Percentiles rank a stretch among this genome's conserved stretches.
Evolutionary conservation across 1,140 invertebrate genomes (phyloP).

Genomic region (Lethrus apterus): DNA sequence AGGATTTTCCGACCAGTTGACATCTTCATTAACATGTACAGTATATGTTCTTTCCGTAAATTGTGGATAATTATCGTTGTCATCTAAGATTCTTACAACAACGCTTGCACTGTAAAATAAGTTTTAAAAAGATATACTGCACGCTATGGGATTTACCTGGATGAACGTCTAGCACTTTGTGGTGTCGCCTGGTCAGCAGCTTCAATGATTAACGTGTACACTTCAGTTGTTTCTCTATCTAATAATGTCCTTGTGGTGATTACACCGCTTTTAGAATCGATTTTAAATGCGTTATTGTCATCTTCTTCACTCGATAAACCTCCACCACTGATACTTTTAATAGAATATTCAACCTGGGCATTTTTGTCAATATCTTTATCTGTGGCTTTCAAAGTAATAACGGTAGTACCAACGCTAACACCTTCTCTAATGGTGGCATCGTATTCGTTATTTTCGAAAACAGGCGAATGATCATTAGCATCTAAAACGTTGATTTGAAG

Average conservation of each 20-base stretch:
- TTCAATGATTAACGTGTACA: conserved; percentile 78
- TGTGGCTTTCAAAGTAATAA: conserved; percentile 83
- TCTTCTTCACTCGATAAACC: conserved; percentile 39
- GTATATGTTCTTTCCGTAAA: conserved; percentile 86
- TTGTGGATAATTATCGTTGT: conserved; percentile 96
- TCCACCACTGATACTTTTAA: conserved; percentile 58
- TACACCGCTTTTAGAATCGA: conserved; percentile 75
- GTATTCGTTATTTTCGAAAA: conserved; percentile 83
- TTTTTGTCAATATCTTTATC: conserved; percentile 89
- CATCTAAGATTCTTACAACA: conserved; percentile 77
- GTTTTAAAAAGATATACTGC: neutral
- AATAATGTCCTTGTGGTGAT: conserved; percentile 74
- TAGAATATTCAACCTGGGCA: conserved; percentile 76
- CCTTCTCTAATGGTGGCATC: conserved; percentile 78
- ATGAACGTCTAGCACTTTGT: conserved; percentile 59
- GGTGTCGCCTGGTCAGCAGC: conserved; percentile 78
- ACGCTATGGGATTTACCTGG: conserved; percentile 47
- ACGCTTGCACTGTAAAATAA: conserved; percentile 59
- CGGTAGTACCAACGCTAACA: conserved; percentile 78
- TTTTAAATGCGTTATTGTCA: conserved; percentile 61
- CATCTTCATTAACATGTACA: conserved; percentile 80
- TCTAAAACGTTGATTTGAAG: conserved; percentile 86
- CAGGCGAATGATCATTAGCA: conserved; percentile 88
- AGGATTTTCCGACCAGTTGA: conserved; percentile 72
- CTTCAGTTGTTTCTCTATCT: conserved; percentile 81